phyloP scores from a whole-genome alignment of 2,113 vertebrate genomes.

The Epinephelus fuscoguttatus region DNA sequence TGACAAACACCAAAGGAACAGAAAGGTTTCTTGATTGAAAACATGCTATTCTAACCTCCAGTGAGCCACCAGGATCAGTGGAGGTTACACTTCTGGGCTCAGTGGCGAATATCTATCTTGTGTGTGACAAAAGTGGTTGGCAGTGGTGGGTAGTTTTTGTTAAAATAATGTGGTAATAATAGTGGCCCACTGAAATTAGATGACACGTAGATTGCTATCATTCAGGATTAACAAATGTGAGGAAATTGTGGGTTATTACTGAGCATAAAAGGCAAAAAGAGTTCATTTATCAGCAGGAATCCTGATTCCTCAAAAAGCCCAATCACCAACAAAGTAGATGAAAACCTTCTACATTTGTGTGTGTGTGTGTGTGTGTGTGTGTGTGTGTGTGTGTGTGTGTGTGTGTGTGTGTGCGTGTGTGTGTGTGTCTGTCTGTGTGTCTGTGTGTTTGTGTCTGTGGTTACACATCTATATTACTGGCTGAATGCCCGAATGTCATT shows the following conservation, averaged over 20 bases:
- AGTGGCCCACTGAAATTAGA: constrained; percentile 50
- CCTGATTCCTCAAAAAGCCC: neutral
- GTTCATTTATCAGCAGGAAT: constrained; percentile 35
- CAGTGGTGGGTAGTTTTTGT: constrained; percentile 31
- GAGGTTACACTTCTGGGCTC: constrained; percentile 21
- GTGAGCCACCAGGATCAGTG: constrained; percentile 10
- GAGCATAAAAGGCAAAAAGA: constrained; percentile 43
- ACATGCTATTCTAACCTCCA: neutral
- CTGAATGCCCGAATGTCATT: neutral
- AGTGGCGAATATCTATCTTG: constrained; percentile 22
- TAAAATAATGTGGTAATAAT: constrained; percentile 49
- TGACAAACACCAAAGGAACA: constrained; percentile 7
- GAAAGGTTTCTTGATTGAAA: constrained; percentile 25
- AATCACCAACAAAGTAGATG: constrained; percentile 8
- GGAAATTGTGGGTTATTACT: constrained; percentile 50
- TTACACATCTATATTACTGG: neutral
- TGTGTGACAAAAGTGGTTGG: constrained; percentile 30
- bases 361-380: neutral
- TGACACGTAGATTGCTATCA: constrained; percentile 42
- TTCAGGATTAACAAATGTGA: constrained; percentile 60
- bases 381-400: neutral
- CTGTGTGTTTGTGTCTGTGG: neutral
- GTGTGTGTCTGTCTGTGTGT: neutral
- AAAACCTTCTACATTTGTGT: constrained; percentile 1
- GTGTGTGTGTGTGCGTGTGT: neutral